Evolutionary conservation across 92 coral and sea anemone genomes (phyloP).

Genomic region (Porites evermanni): DNA sequence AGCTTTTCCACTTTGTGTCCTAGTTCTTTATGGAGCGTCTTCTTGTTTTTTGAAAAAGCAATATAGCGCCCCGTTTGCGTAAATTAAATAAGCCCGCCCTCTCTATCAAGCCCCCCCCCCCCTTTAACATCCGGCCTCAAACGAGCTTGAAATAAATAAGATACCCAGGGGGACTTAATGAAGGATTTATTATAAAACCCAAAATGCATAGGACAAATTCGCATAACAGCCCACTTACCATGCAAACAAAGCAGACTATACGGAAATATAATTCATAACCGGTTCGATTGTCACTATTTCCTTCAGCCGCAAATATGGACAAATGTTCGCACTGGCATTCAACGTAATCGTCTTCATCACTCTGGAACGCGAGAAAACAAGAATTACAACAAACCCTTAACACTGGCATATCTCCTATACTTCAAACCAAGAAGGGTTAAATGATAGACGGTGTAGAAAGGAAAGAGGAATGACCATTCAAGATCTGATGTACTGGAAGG

Average conservation of each 20-base stretch:
- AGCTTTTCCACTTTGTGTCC: too few species aligned
- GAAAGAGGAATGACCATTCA: too few species aligned
- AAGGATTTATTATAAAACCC: not conserved
- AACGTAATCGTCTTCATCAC: conserved; percentile 85
- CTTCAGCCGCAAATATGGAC: conserved; percentile 92
- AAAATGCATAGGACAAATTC: not conserved
- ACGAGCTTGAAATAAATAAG: too few species aligned
- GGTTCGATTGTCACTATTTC: conserved; percentile 90
- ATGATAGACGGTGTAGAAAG: too few species aligned
- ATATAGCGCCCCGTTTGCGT: too few species aligned
- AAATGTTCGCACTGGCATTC: conserved; percentile 94
- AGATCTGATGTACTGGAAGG: too few species aligned
- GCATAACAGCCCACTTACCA: conserved; percentile 63
- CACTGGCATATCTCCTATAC: not conserved
- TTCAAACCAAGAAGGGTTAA: too few species aligned
- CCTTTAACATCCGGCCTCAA: too few species aligned
- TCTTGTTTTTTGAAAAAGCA: too few species aligned
- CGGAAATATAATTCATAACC: conserved; percentile 85
- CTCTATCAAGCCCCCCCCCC: too few species aligned
- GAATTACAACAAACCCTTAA: not conserved
- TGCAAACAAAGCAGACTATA: conserved; percentile 88
- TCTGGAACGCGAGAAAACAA: conserved; percentile 53
- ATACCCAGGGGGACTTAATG: too few species aligned
- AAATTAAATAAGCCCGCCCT: not conserved
- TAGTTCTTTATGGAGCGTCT: too few species aligned